phyloP scores from a whole-genome alignment of 1,140 invertebrate species.

The Hyles vespertilio region DNA sequence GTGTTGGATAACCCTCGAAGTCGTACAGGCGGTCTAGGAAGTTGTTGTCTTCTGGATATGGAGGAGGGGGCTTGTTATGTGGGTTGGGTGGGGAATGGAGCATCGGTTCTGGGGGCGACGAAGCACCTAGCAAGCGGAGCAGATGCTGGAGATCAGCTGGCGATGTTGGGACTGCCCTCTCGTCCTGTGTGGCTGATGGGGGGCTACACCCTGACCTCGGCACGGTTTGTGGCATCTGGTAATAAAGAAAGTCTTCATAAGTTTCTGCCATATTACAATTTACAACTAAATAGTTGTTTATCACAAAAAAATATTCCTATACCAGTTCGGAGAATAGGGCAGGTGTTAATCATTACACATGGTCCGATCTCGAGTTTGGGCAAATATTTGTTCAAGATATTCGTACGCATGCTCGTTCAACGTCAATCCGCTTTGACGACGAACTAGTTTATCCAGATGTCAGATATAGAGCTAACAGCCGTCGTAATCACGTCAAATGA shows the following conservation, averaged over 20 bases:
- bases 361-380: neutral
- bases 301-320: neutral
- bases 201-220: constrained; percentile 84
- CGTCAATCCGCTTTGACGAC: constrained; percentile 6
- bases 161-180: constrained; percentile 76
- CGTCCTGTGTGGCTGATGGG: constrained; percentile 83
- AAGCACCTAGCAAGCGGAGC: constrained; percentile 70
- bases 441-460: constrained; percentile 40
- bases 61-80: constrained; percentile 62
- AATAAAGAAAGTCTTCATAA: constrained; percentile 29
- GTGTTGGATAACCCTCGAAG: constrained; percentile 68
- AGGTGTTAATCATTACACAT: constrained; percentile 16
- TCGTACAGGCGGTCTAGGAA: constrained; percentile 64
- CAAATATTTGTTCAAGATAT: constrained; percentile 11
- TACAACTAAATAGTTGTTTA: too few relatives aligned
- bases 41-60: constrained; percentile 62
- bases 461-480: constrained; percentile 30
- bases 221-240: constrained; percentile 90
- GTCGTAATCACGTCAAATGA: constrained; percentile 27
- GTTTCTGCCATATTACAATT: neutral
- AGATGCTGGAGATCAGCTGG: constrained; percentile 77
- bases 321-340: constrained; percentile 1
- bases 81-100: constrained; percentile 67
- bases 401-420: constrained; percentile 6
- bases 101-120: constrained; percentile 75